Evolutionary conservation across 2,797 vertebrate species (phyloP).

Genomic region (Thamnophis elegans): DNA sequence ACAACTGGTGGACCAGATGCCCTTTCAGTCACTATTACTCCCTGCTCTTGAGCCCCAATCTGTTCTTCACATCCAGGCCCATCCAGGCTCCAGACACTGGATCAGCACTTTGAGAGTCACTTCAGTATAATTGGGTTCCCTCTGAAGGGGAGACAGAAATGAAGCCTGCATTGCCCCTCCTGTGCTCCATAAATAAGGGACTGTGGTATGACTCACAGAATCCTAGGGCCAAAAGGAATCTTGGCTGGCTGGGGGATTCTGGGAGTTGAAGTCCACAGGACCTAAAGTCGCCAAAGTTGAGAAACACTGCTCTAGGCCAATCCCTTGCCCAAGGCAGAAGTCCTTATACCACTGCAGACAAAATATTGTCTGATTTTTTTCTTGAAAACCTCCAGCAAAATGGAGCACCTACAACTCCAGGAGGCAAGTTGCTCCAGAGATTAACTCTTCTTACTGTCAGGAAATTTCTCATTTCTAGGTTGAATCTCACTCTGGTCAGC

Average conservation of each 20-base stretch:
- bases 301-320: neutral
- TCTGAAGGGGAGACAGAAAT: neutral
- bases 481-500: neutral
- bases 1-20: neutral
- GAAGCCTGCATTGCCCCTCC: neutral
- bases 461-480: neutral
- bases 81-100: neutral
- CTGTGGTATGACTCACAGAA: neutral
- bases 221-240: neutral
- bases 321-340: neutral
- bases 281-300: no score
- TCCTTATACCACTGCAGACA: neutral
- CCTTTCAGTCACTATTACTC: neutral
- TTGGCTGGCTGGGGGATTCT: neutral
- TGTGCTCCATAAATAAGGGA: neutral
- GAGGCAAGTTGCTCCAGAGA: neutral
- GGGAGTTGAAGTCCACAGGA: no score
- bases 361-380: neutral
- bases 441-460: neutral
- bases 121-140: neutral
- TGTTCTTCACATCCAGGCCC: neutral
- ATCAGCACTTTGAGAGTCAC: neutral
- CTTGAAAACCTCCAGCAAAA: neutral
- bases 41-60: neutral
- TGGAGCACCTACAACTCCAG: neutral